phyloP scores from a whole-genome alignment of 1,140 invertebrate genomes.

The Leptinotarsa undecemlineata region DNA sequence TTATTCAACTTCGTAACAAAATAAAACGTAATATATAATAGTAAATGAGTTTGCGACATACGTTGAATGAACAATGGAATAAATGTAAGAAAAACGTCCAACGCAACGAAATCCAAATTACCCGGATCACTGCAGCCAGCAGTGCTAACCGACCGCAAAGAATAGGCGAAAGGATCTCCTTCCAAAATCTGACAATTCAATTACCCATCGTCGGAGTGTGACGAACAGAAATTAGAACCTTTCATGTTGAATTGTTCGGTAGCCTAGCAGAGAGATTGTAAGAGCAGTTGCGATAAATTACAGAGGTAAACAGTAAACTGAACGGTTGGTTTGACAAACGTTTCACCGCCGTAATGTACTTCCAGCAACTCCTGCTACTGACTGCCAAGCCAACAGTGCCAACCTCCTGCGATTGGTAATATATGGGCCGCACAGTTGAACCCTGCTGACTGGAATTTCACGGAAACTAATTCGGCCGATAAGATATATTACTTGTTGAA shows the following conservation, averaged over 20 bases:
- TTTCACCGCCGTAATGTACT: neutral
- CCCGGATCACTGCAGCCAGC: too few species aligned
- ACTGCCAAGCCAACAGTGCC: neutral
- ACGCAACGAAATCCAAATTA: too few species aligned
- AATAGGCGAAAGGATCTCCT: too few species aligned
- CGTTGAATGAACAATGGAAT: too few species aligned
- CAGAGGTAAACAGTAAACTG: neutral
- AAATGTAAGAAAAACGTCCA: too few species aligned
- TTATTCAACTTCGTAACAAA: too few species aligned
- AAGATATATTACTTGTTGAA: slow-evolving; percentile 8
- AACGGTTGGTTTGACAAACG: neutral
- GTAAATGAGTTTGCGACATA: too few species aligned
- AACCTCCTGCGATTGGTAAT: neutral
- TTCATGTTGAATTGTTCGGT: neutral
- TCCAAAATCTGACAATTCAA: neutral
- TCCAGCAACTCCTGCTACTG: neutral
- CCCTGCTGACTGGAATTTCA: slow-evolving; percentile 7
- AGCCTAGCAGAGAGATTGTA: neutral
- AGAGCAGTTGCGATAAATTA: slow-evolving; percentile 1
- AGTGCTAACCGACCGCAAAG: too few species aligned
- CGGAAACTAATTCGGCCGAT: slow-evolving; percentile 1
- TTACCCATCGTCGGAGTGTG: neutral
- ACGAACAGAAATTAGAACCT: neutral
- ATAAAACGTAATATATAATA: too few species aligned
- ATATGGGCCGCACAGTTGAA: slow-evolving; percentile 5